Percentiles rank a stretch among this genome's conserved stretches.
phyloP scores from a whole-genome alignment of 2,888 invertebrate species.

The Orthosia cruda region DNA sequence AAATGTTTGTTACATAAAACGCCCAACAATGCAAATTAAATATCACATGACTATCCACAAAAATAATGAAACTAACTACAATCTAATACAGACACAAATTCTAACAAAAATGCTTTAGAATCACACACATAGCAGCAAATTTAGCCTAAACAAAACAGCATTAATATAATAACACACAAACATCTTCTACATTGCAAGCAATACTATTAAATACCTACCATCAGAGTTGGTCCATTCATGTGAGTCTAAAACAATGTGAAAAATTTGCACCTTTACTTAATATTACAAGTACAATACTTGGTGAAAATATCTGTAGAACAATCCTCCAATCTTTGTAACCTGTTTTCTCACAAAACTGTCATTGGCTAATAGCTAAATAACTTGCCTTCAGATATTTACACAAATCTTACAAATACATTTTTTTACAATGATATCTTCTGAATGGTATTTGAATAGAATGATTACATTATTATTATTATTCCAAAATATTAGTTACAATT shows the following conservation, averaged over 20 bases:
- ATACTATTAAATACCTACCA: slow-evolving; percentile 82
- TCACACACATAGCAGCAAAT: slow-evolving; percentile 81
- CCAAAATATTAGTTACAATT: neutral
- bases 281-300: slow-evolving; percentile 27
- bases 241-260: slow-evolving; percentile 90
- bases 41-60: slow-evolving; percentile 17
- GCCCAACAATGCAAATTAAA: slow-evolving; percentile 31
- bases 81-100: slow-evolving; percentile 51
- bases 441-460: neutral
- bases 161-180: slow-evolving; percentile 59
- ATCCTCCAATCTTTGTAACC: neutral
- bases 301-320: slow-evolving; percentile 29
- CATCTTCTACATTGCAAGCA: slow-evolving; percentile 73
- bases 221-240: slow-evolving; percentile 84
- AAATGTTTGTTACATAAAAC: slow-evolving; percentile 2
- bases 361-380: neutral
- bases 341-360: neutral
- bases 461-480: slow-evolving; percentile 4
- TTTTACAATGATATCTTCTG: neutral
- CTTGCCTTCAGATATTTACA: slow-evolving; percentile 34
- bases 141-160: slow-evolving; percentile 69
- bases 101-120: slow-evolving; percentile 82
- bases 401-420: slow-evolving; percentile 6
- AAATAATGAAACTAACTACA: slow-evolving; percentile 40
- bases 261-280: slow-evolving; percentile 66